These are phyloP conservation scores for Thyatira batis DNA, from an alignment of 2,888 invertebrate genomes.

Conservation along the genomic window DNA sequence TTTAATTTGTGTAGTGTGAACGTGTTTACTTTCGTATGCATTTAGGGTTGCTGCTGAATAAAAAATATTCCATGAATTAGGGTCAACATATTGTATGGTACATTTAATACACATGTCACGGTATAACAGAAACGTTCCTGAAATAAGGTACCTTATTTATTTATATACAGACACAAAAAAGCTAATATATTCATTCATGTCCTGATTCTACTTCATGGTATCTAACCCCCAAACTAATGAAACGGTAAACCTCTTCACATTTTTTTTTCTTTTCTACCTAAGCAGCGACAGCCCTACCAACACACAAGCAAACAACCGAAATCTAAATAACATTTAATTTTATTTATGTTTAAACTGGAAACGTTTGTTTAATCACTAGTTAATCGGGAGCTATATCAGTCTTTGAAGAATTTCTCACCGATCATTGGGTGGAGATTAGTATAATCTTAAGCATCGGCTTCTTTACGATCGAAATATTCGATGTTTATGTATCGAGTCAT, in stretches of 20 bases:
- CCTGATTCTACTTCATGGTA: too few species aligned
- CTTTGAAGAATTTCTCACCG: slow-evolving; percentile 14
- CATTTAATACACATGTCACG: too few species aligned
- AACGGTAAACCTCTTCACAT: too few species aligned
- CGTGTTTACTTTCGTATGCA: neutral
- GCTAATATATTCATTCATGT: too few species aligned
- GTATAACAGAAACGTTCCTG: too few species aligned
- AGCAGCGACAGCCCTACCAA: neutral
- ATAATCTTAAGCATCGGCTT: neutral
- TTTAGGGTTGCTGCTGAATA: neutral
- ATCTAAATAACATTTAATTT: neutral
- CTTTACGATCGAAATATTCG: slow-evolving; percentile 6
- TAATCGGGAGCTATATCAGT: slow-evolving; percentile 10
- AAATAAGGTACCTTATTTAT: too few species aligned
- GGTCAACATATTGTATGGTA: too few species aligned
- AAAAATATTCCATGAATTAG: too few species aligned
- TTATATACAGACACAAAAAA: too few species aligned
- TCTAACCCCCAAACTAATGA: too few species aligned
- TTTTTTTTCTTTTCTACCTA: too few species aligned
- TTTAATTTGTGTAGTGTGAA: slow-evolving; percentile 1
- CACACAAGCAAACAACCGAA: slow-evolving; percentile 6
- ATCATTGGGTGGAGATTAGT: slow-evolving; percentile 18
- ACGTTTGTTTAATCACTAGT: slow-evolving; percentile 10
- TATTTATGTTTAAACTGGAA: slow-evolving; percentile 5
- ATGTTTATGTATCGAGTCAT: slow-evolving; percentile 12